A percentile compares a stretch with the other conserved stretches of the same genome.
Evolutionary conservation across 2,113 vertebrate genomes (phyloP).

Genomic region (Platichthys flesus): DNA sequence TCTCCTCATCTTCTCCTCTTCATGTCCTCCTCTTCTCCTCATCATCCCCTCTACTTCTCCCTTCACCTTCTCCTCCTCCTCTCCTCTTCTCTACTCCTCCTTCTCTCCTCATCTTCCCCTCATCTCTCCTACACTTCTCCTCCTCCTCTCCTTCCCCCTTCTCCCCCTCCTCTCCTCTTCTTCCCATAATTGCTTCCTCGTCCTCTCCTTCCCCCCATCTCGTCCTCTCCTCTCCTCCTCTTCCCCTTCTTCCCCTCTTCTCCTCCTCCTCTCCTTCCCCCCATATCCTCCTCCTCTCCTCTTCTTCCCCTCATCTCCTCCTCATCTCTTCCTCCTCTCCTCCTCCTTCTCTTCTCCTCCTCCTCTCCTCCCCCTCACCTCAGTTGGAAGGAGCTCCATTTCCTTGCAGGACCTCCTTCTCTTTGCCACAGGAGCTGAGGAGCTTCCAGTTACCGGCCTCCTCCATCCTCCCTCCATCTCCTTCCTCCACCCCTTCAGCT

Average conservation of each 20-base stretch:
- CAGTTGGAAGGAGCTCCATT: constrained; percentile 86
- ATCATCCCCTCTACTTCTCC: too few species aligned
- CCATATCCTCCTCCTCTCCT: too few species aligned
- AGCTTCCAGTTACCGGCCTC: constrained; percentile 84
- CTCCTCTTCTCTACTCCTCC: not conserved
- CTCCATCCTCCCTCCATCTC: constrained; percentile 85
- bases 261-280: too few species aligned
- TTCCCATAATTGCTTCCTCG: too few species aligned
- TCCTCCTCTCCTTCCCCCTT: too few species aligned
- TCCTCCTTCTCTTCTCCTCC: not conserved
- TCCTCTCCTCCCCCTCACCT: not conserved
- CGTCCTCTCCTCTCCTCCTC: too few species aligned
- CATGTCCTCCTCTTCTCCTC: too few species aligned
- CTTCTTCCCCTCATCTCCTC: too few species aligned
- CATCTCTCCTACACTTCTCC: not conserved
- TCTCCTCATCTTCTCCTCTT: too few species aligned
- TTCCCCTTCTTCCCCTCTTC: too few species aligned
- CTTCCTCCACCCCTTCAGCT: constrained; percentile 77
- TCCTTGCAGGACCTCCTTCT: constrained; percentile 89
- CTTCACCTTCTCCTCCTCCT: not conserved
- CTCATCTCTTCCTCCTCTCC: not conserved
- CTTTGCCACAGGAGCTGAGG: constrained; percentile 85
- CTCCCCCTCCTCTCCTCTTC: too few species aligned
- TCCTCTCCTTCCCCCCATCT: too few species aligned
- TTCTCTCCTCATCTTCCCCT: not conserved